phyloP scores from a whole-genome alignment of 2,113 vertebrate species.

The Tachycineta bicolor region DNA sequence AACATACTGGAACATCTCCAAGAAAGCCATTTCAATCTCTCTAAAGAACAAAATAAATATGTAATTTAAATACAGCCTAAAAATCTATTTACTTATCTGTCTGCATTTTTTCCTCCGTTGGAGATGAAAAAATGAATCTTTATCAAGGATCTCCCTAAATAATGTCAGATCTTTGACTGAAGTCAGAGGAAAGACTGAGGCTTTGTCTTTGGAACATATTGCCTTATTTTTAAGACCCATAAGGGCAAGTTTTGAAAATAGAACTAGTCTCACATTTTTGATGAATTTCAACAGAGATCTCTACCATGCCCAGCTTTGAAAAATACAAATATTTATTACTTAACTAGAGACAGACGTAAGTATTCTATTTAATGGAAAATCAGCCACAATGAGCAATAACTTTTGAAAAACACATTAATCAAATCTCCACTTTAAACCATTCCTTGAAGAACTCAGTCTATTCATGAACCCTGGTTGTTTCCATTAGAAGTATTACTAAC shows the following conservation, averaged over 20 bases:
- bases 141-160: not conserved
- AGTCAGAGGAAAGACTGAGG: not conserved
- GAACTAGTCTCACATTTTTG: not conserved
- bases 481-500: not conserved
- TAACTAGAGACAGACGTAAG: not conserved
- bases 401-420: not conserved
- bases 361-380: not conserved
- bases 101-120: not conserved
- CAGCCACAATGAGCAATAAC: not conserved
- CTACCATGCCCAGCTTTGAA: not conserved
- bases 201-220: not conserved
- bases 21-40: conserved; percentile 15
- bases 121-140: not conserved
- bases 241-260: not conserved
- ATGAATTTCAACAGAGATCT: not conserved
- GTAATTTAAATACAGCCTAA: conserved; percentile 19
- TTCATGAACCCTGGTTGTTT: not conserved
- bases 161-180: not conserved
- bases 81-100: not conserved
- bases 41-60: not conserved
- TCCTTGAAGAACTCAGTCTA: not conserved
- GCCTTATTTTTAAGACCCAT: not conserved
- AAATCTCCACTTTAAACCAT: not conserved
- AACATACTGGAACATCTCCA: not conserved
- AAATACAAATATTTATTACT: not conserved